Percentiles rank a stretch among this genome's conserved stretches.
Conservation (phyloP, 2,113 vertebrate species). For the Entelurus aequoreus region DNA sequence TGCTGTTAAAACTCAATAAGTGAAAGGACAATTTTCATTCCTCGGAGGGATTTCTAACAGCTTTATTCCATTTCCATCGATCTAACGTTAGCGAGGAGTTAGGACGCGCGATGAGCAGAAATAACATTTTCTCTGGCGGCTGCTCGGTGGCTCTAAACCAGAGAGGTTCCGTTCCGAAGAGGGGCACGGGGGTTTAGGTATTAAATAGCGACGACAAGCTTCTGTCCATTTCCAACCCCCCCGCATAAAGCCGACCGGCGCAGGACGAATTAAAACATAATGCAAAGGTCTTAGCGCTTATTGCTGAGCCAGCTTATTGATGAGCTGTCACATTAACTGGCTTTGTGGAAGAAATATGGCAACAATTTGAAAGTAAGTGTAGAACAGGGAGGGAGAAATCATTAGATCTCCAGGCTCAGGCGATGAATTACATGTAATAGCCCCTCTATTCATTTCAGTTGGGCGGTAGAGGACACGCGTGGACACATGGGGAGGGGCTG, state of each 20-base stretch:
- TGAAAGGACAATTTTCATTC: constrained; percentile 34
- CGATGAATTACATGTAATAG: constrained; percentile 68
- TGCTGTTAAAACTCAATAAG: constrained; percentile 57
- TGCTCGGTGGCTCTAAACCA: constrained; percentile 35
- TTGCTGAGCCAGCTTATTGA: constrained; percentile 64
- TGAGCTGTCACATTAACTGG: constrained; percentile 68
- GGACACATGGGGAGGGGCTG: constrained; percentile 7
- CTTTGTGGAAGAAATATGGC: constrained; percentile 66
- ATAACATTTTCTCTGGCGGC: constrained; percentile 41
- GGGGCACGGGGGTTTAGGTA: constrained; percentile 49
- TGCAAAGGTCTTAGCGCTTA: constrained; percentile 67
- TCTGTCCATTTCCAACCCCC: constrained; percentile 14
- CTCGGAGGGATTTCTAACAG: constrained; percentile 33
- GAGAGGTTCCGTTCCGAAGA: constrained; percentile 25
- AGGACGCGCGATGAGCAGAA: constrained; percentile 36
- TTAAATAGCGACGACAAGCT: constrained; percentile 38
- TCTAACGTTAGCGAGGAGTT: constrained; percentile 41
- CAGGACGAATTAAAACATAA: constrained; percentile 70
- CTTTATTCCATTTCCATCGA: constrained; percentile 62
- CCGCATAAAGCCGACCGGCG: constrained; percentile 32
- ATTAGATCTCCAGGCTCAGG: constrained; percentile 57
- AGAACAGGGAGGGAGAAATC: constrained; percentile 63
- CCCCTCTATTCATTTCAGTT: constrained; percentile 63
- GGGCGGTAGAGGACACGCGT: constrained; percentile 46
- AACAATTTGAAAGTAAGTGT: constrained; percentile 69